These are phyloP conservation scores for Pandemis heparana DNA, from an alignment of 2,888 invertebrate species.

Conservation along the genomic window DNA sequence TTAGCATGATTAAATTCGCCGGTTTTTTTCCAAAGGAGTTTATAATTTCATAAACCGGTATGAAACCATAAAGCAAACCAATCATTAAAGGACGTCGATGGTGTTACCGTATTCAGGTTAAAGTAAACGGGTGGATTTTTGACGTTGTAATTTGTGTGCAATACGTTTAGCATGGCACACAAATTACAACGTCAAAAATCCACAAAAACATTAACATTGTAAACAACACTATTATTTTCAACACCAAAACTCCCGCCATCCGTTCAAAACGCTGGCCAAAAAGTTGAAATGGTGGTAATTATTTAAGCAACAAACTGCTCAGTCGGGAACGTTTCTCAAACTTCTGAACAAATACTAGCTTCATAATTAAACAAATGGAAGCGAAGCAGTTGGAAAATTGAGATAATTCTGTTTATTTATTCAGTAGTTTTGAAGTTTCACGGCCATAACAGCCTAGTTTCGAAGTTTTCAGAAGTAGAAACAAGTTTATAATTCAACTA, in stretches of 20 bases:
- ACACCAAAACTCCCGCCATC: conserved; percentile 27
- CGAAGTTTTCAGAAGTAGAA: not conserved
- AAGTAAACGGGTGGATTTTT: too few relatives aligned
- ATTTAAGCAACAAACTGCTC: conserved; percentile 35
- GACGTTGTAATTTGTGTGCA: too few relatives aligned
- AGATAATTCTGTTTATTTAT: conserved; percentile 19
- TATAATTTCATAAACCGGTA: too few relatives aligned
- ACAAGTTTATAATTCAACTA: too few relatives aligned
- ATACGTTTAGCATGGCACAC: too few relatives aligned
- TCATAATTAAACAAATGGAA: conserved; percentile 20
- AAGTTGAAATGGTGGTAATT: conserved; percentile 34
- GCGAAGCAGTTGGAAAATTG: conserved; percentile 1
- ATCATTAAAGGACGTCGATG: too few relatives aligned
- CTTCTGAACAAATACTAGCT: conserved; percentile 32
- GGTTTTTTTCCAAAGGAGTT: too few relatives aligned
- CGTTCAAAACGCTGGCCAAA: conserved; percentile 35
- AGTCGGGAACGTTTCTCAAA: conserved; percentile 32
- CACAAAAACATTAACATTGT: conserved; percentile 7
- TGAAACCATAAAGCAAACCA: too few relatives aligned
- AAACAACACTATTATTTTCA: conserved; percentile 15
- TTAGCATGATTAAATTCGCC: too few relatives aligned
- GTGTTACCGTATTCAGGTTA: not conserved
- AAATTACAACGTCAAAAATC: too few relatives aligned
- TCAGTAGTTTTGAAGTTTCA: not conserved
- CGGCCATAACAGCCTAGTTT: not conserved